A percentile compares a stretch with the other conserved stretches of the same genome.
Evolutionary conservation across 2,113 vertebrate genomes (phyloP).

Genomic region (Antechinus flavipes): DNA sequence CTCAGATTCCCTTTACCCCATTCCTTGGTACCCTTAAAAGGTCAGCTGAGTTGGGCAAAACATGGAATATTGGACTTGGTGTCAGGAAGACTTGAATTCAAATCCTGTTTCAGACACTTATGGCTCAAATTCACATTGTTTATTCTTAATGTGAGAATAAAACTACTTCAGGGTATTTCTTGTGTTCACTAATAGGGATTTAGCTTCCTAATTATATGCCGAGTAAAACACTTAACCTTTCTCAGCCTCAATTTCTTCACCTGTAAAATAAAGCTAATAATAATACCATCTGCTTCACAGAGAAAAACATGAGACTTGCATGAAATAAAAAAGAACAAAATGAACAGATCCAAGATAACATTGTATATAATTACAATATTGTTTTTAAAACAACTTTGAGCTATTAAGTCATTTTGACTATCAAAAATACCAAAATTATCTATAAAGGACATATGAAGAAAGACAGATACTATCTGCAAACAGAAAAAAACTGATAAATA

Average conservation of each 20-base stretch:
- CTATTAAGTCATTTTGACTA: no score
- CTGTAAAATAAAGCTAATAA: not conserved
- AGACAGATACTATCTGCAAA: no score
- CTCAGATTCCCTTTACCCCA: not conserved
- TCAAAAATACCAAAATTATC: no score
- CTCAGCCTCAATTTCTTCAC: not conserved
- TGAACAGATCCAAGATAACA: no score
- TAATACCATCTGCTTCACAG: not conserved
- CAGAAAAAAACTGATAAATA: no score
- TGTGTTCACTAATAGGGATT: not conserved
- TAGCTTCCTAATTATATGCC: not conserved
- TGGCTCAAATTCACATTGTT: not conserved
- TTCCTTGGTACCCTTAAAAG: not conserved
- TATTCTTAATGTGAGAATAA: not conserved
- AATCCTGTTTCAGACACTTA: not conserved
- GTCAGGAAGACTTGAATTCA: not conserved
- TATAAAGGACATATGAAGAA: no score
- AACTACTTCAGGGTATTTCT: not conserved
- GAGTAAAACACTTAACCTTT: not conserved
- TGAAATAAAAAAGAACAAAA: no score
- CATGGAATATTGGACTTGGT: not conserved
- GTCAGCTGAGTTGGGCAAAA: not conserved
- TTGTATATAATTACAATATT: no score
- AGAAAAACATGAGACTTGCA: not conserved
- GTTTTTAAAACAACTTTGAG: no score